Evolutionary conservation across 2,888 invertebrate species (phyloP).

Genomic region (Lacanobia wlatinum): DNA sequence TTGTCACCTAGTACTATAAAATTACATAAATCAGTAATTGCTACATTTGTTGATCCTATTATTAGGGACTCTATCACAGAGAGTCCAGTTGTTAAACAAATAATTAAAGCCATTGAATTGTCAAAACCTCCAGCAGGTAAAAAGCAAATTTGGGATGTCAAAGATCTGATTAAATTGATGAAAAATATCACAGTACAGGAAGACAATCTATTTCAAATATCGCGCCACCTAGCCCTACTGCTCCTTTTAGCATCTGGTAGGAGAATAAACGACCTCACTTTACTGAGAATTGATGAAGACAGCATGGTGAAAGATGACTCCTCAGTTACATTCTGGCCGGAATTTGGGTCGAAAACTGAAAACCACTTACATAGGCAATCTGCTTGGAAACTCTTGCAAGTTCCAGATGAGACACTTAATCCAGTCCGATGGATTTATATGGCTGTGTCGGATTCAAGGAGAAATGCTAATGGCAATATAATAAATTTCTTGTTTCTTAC

Average conservation of each 20-base stretch:
- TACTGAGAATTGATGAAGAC: not conserved
- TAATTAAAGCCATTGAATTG: constrained; percentile 9
- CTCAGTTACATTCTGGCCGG: constrained; percentile 8
- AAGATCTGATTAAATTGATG: not conserved
- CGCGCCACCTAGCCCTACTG: constrained; percentile 2
- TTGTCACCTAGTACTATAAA: constrained; percentile 10
- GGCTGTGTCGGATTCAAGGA: not conserved
- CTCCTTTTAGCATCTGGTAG: constrained; percentile 11
- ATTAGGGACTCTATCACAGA: not conserved
- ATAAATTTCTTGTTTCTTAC: constrained; percentile 2
- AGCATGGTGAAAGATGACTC: not conserved
- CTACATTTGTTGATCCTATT: not conserved
- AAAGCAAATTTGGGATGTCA: constrained; percentile 15
- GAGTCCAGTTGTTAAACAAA: constrained; percentile 1
- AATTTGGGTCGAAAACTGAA: constrained; percentile 7
- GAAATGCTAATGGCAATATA: not conserved
- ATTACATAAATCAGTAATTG: constrained; percentile 5
- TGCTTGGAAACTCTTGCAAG: constrained; percentile 1
- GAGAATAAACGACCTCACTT: constrained; percentile 8
- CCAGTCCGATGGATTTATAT: not conserved
- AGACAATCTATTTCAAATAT: not conserved
- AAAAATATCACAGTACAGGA: not conserved
- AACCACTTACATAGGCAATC: not conserved
- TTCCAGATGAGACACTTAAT: not conserved
- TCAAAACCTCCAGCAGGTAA: not conserved